Conservation (phyloP, 1,140 invertebrate species). For the Sinonovacula constricta region DNA sequence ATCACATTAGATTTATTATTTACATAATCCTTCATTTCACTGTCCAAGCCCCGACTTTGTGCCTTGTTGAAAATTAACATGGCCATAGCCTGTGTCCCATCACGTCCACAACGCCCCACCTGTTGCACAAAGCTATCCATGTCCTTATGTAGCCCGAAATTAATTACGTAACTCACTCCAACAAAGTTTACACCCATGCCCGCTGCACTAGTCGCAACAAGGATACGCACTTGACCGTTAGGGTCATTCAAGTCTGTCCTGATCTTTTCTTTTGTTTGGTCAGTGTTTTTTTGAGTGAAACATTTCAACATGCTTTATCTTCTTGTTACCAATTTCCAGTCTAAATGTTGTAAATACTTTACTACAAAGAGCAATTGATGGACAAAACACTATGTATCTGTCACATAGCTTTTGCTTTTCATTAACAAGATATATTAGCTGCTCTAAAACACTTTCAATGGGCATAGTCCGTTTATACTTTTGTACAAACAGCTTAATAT, state of each 20-base stretch:
- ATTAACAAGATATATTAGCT: too few species aligned
- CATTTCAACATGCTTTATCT: neutral
- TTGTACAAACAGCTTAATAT: too few species aligned
- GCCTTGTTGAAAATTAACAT: neutral
- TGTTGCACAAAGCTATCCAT: neutral
- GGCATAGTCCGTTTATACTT: too few species aligned
- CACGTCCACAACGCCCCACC: neutral
- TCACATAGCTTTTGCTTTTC: too few species aligned
- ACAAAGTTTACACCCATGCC: neutral
- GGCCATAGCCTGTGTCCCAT: neutral
- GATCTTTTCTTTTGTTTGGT: slow-evolving; percentile 47
- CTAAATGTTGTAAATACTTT: neutral
- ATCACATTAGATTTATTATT: slow-evolving; percentile 1
- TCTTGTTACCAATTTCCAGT: neutral
- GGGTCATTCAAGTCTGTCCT: slow-evolving; percentile 36
- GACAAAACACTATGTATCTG: neutral
- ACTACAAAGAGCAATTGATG: neutral
- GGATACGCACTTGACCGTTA: neutral
- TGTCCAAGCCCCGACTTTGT: neutral
- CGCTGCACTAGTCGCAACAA: neutral
- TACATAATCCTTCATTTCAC: neutral
- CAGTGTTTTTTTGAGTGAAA: slow-evolving; percentile 48
- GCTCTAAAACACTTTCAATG: too few species aligned
- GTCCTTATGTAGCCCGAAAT: neutral
- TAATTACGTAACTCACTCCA: neutral